These are phyloP conservation scores for Cheilosia vernalis DNA, from an alignment of 2,888 invertebrate genomes.

Conservation along the genomic window DNA sequence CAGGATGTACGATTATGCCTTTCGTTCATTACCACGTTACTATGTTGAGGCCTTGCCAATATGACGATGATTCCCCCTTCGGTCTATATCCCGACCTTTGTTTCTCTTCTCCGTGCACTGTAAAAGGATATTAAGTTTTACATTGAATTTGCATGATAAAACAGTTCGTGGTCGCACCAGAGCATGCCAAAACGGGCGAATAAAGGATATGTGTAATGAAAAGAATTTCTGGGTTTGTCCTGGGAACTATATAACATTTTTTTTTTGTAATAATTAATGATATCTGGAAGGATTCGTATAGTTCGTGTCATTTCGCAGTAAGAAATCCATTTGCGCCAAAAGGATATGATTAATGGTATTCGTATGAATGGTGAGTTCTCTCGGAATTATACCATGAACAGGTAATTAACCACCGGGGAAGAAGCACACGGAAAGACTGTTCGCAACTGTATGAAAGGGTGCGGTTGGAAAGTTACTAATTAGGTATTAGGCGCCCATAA, in stretches of 20 bases:
- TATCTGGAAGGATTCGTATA: slow-evolving; percentile 29
- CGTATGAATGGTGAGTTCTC: slow-evolving; percentile 39
- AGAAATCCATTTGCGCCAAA: slow-evolving; percentile 52
- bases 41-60: not conserved
- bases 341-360: slow-evolving; percentile 69
- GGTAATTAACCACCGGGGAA: slow-evolving; percentile 62
- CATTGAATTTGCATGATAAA: slow-evolving; percentile 62
- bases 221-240: slow-evolving; percentile 48
- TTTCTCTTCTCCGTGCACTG: not conserved
- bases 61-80: not conserved
- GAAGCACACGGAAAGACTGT: slow-evolving; percentile 22
- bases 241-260: not conserved
- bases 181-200: not conserved
- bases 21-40: slow-evolving; percentile 49
- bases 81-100: not conserved
- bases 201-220: slow-evolving; percentile 36
- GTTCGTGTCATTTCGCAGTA: slow-evolving; percentile 53
- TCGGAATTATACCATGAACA: slow-evolving; percentile 36
- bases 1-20: slow-evolving; percentile 3
- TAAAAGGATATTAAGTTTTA: slow-evolving; percentile 45
- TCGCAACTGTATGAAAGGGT: slow-evolving; percentile 55
- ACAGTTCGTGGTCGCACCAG: slow-evolving; percentile 14
- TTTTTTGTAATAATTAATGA: slow-evolving; percentile 63
- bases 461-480: slow-evolving; percentile 66
- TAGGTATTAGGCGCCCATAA: slow-evolving; percentile 61